Conservation (phyloP, 2,888 invertebrate genomes). For the Argyra leucocephala region DNA sequence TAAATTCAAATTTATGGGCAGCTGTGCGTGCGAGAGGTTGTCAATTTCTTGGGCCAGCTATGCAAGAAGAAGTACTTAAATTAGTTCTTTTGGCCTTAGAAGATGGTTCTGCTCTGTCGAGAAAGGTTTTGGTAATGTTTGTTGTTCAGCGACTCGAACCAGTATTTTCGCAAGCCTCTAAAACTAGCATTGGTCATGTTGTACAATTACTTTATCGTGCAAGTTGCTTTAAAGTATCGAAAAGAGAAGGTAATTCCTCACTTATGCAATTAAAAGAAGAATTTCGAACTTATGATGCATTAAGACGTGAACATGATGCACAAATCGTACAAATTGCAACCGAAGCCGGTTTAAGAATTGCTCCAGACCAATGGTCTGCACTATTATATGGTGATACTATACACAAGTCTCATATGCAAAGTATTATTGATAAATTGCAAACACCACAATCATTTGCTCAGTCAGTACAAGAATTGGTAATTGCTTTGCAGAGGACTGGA, state of each 20-base stretch:
- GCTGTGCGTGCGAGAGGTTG: constrained; percentile 93
- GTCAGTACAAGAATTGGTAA: constrained; percentile 82
- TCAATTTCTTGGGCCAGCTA: constrained; percentile 95
- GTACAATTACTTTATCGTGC: constrained; percentile 95
- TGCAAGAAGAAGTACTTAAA: constrained; percentile 97
- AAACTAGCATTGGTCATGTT: constrained; percentile 98
- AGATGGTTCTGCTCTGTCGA: constrained; percentile 86
- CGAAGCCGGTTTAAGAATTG: constrained; percentile 91
- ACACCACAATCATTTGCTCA: constrained; percentile 87
- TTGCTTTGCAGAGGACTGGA: constrained; percentile 75
- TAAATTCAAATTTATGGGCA: constrained; percentile 90
- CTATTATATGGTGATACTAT: constrained; percentile 88
- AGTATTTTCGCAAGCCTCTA: constrained; percentile 92
- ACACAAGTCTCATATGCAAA: constrained; percentile 97
- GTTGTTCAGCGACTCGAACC: constrained; percentile 94
- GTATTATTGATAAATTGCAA: constrained; percentile 79
- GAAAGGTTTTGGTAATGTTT: constrained; percentile 95
- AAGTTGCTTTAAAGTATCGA: constrained; percentile 96
- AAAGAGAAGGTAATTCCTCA: constrained; percentile 92
- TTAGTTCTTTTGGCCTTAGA: constrained; percentile 87
- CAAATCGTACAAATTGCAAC: constrained; percentile 98
- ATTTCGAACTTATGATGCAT: constrained; percentile 85
- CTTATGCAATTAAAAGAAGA: constrained; percentile 97
- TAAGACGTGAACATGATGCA: constrained; percentile 92
- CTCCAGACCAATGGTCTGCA: constrained; percentile 97